Base-by-base conservation (phyloP, 2,888 invertebrate genomes). In the Sphaerophoria rueppellii region DNA sequence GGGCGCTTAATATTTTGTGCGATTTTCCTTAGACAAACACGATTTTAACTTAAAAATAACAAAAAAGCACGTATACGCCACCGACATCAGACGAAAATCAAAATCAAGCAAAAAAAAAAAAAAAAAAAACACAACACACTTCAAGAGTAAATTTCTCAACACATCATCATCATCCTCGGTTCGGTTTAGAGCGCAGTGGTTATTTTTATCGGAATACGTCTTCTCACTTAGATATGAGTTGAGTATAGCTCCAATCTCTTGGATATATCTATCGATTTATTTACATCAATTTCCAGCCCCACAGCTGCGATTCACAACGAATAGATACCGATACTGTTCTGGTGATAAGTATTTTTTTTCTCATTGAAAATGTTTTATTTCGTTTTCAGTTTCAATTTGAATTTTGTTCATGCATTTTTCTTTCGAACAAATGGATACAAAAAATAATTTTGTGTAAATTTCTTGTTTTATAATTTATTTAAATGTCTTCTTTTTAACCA, bases 61-160 rank as follows among this genome's bases (percentile, higher is more conserved):
- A 40, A 79, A 71, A 43, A 67, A 83, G 11, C 83, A 83, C 83
- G 83, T 83, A 83, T 83, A 76, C 83, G 83, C 83, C 80, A 83
- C 80, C 83, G 58, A 76, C 54, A 73, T 40, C 67, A 48, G 75
- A 67, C 50, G 48, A 52, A 50, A 32, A 61, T 60, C 24, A 12
- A 61, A 58, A 75, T 58, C 9, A 32, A 67, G 14, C 52, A 54
- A 77, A 32, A 77, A 71, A 57, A 60, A 57, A 74, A 50, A 12
- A 32, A 57, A 11, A 60, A 54, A 77, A 32, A n/a, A n/a, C n/a
- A 63, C 63, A 58, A 46, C 57, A 50, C 14, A 50, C 16, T 69
- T 48, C 37, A 54, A 69, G 73, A 74, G 78, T 75, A 70, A 69
- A 75, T 83, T 83, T 80, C 67, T 67, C 83, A 80, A 80, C 83